These are phyloP conservation scores for Ctenicera cuprea DNA, from an alignment of 2,888 invertebrate genomes.

Conservation along the genomic window DNA sequence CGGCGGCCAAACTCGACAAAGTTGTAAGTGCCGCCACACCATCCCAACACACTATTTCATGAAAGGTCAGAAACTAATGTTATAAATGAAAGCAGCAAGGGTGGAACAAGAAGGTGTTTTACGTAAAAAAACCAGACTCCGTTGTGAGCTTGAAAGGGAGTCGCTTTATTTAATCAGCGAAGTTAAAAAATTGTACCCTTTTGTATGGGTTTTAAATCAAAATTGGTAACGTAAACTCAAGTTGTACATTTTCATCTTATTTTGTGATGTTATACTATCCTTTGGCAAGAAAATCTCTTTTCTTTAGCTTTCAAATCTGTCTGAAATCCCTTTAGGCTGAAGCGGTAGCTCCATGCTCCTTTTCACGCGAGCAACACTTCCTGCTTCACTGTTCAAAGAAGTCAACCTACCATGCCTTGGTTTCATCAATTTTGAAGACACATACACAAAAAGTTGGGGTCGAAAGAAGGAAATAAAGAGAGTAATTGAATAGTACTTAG, in stretches of 20 bases:
- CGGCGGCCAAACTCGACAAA: slow-evolving; percentile 56
- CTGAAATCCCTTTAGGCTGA: slow-evolving; percentile 46
- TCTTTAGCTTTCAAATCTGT: slow-evolving; percentile 40
- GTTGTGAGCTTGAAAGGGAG: slow-evolving; percentile 35
- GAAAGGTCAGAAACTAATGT: slow-evolving; percentile 53
- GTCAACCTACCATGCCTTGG: slow-evolving; percentile 32
- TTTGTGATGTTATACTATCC: slow-evolving; percentile 18
- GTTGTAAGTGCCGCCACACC: slow-evolving; percentile 53
- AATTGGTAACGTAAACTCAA: not conserved
- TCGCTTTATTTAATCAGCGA: not conserved
- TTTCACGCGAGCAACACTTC: slow-evolving; percentile 35
- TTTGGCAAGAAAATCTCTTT: slow-evolving; percentile 30
- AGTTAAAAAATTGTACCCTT: not conserved
- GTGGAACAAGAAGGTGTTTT: slow-evolving; percentile 42
- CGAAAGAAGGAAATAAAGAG: slow-evolving; percentile 10
- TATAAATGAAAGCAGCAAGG: slow-evolving; percentile 54
- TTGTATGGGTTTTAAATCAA: no score
- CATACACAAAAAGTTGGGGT: not conserved
- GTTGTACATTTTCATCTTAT: slow-evolving; percentile 9
- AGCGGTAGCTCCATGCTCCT: slow-evolving; percentile 33
- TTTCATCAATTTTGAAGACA: slow-evolving; percentile 31
- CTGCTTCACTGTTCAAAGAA: slow-evolving; percentile 37
- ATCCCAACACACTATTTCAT: slow-evolving; percentile 55
- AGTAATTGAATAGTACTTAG: slow-evolving; percentile 19
- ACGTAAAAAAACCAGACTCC: slow-evolving; percentile 30